phyloP scores from a whole-genome alignment of 1,140 invertebrate genomes.

The Dendrolimus punctatus region DNA sequence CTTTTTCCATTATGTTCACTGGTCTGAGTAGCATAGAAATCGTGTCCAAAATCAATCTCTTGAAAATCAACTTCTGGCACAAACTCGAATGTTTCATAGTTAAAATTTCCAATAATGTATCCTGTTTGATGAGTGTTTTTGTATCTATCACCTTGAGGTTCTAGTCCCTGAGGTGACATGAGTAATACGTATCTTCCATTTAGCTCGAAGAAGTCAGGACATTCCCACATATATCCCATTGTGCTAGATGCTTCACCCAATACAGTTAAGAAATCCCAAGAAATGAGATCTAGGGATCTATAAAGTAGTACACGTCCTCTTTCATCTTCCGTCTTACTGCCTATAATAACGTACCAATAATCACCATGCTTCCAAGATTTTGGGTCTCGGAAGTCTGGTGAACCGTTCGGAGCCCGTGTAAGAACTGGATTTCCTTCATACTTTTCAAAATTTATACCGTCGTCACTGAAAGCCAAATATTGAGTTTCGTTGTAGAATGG shows the following conservation, averaged over 20 bases:
- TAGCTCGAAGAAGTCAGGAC: conserved; percentile 60
- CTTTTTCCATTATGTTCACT: conserved; percentile 48
- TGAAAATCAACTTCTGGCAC: conserved; percentile 44
- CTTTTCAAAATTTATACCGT: conserved; percentile 55
- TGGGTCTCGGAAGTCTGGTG: conserved; percentile 62
- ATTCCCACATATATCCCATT: conserved; percentile 64
- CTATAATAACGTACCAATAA: conserved; percentile 55
- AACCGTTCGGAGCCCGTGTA: conserved; percentile 32
- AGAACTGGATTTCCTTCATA: conserved; percentile 54
- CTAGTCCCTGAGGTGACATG: conserved; percentile 59
- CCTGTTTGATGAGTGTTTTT: conserved; percentile 60
- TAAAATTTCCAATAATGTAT: conserved; percentile 55
- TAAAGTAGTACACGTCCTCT: conserved; percentile 54
- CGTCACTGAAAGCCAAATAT: conserved; percentile 49
- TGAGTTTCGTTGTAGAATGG: conserved; percentile 50
- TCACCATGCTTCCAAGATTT: conserved; percentile 60
- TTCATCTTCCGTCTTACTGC: conserved; percentile 47
- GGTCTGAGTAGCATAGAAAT: conserved; percentile 65
- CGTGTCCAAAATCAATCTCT: conserved; percentile 61
- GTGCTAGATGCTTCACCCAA: conserved; percentile 47
- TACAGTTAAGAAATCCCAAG: conserved; percentile 55
- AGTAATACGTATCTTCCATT: conserved; percentile 54
- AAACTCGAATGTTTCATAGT: conserved; percentile 53
- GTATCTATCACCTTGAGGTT: conserved; percentile 52
- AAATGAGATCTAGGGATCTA: conserved; percentile 45